These are phyloP conservation scores for Gadopsis bispinosus DNA, from an alignment of 2,797 vertebrate species.

Conservation along the genomic window DNA sequence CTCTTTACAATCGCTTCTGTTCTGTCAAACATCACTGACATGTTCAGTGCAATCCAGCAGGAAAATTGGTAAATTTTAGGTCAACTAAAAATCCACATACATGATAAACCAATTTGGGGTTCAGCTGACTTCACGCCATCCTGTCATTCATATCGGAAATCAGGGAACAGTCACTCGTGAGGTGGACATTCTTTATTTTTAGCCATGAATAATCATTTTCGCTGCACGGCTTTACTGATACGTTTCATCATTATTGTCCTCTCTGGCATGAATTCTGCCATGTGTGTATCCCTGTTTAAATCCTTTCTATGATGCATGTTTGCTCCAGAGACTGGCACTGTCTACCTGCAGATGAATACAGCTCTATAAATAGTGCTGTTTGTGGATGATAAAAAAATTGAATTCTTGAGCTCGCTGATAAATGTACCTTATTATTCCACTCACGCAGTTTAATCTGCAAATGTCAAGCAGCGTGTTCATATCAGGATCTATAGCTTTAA, in stretches of 20 bases:
- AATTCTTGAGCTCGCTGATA: conserved; percentile 37
- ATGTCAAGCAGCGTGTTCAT: conserved; percentile 57
- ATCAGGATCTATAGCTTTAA: conserved; percentile 39
- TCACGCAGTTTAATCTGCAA: conserved; percentile 57
- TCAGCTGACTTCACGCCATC: not conserved
- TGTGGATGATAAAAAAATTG: conserved; percentile 37
- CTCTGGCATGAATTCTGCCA: conserved; percentile 61
- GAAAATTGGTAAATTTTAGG: not conserved
- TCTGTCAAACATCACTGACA: not conserved
- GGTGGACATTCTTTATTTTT: conserved; percentile 73
- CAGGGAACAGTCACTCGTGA: conserved; percentile 14
- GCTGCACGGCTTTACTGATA: conserved; percentile 71
- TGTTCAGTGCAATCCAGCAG: not conserved
- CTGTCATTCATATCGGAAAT: conserved; percentile 22
- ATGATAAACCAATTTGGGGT: conserved; percentile 1
- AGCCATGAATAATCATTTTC: conserved; percentile 76
- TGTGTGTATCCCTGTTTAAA: conserved; percentile 66
- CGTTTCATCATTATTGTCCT: conserved; percentile 75
- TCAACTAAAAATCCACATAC: not conserved
- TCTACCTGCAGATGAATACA: conserved; percentile 63
- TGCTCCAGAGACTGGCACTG: conserved; percentile 56
- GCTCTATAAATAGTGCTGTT: conserved; percentile 66
- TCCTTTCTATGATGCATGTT: conserved; percentile 61
- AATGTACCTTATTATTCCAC: conserved; percentile 59
- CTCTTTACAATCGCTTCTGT: conserved; percentile 8